Conservation (phyloP, 1,140 invertebrate genomes). For the Hormaphis cornu region DNA sequence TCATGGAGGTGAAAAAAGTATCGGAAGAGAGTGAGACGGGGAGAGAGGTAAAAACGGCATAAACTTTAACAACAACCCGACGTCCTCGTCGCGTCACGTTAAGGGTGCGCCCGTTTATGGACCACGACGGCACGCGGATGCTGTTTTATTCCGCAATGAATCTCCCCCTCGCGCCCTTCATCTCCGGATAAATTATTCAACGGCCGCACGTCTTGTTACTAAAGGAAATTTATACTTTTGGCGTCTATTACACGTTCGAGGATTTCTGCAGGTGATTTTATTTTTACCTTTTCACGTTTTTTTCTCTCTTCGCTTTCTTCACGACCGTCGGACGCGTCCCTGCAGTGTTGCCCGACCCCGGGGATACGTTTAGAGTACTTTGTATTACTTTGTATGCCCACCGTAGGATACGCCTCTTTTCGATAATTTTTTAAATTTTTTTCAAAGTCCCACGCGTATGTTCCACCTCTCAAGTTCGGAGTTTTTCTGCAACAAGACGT, state of each 20-base stretch:
- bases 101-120: constrained; percentile 3
- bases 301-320: too few species aligned
- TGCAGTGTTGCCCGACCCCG: too few species aligned
- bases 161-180: not conserved
- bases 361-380: not conserved
- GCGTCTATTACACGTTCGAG: constrained; percentile 3
- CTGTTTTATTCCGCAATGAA: constrained; percentile 9
- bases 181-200: constrained; percentile 22
- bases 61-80: constrained; percentile 28
- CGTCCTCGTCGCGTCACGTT: constrained; percentile 2
- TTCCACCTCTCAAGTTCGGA: too few species aligned
- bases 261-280: constrained; percentile 15
- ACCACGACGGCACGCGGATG: not conserved
- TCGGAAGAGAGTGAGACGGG: not conserved
- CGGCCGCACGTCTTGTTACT: constrained; percentile 20
- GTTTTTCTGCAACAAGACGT: too few species aligned
- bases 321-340: not conserved
- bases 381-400: too few species aligned
- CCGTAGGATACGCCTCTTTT: not conserved
- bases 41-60: constrained; percentile 4
- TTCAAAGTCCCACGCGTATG: too few species aligned
- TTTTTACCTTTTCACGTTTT: too few species aligned
- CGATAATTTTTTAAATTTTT: not conserved
- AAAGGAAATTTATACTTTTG: constrained; percentile 30
- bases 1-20: too few species aligned